Evolutionary conservation across 2,888 invertebrate species (phyloP).

Genomic region (Eupeodes luniger): DNA sequence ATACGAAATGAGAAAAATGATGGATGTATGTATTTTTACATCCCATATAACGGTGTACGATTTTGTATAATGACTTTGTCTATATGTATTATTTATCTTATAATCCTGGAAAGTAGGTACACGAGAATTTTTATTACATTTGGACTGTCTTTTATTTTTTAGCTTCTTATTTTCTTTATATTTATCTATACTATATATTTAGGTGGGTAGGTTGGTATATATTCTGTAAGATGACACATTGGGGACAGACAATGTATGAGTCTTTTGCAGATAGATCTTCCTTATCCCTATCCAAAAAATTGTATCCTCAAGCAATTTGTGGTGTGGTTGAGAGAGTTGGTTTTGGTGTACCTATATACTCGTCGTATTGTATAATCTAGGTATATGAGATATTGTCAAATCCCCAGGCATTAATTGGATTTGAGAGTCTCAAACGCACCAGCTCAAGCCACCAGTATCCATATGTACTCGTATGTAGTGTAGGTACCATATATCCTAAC

Average conservation of each 20-base stretch:
- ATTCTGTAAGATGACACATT: constrained; percentile 51
- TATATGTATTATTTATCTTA: constrained; percentile 19
- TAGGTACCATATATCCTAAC: neutral
- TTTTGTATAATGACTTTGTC: constrained; percentile 11
- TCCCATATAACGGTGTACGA: constrained; percentile 15
- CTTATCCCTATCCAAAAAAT: constrained; percentile 7
- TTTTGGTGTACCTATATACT: neutral
- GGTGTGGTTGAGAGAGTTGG: neutral
- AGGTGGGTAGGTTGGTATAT: neutral
- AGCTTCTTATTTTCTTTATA: constrained; percentile 33
- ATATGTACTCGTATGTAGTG: neutral
- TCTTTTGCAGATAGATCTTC: constrained; percentile 3
- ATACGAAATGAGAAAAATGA: constrained; percentile 57
- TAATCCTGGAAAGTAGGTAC: constrained; percentile 9
- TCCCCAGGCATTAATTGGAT: constrained; percentile 37
- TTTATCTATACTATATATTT: constrained; percentile 37
- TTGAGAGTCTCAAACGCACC: constrained; percentile 26
- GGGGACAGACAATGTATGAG: constrained; percentile 30
- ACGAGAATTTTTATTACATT: constrained; percentile 56
- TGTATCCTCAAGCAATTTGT: neutral
- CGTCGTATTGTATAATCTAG: neutral
- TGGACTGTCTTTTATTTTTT: constrained; percentile 46
- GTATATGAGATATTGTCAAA: constrained; percentile 18
- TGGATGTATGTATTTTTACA: constrained; percentile 3
- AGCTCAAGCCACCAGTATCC: neutral